A percentile compares a stretch with the other conserved stretches of the same genome.
phyloP scores from a whole-genome alignment of 2,113 vertebrate genomes.

The Ahaetulla prasina region DNA sequence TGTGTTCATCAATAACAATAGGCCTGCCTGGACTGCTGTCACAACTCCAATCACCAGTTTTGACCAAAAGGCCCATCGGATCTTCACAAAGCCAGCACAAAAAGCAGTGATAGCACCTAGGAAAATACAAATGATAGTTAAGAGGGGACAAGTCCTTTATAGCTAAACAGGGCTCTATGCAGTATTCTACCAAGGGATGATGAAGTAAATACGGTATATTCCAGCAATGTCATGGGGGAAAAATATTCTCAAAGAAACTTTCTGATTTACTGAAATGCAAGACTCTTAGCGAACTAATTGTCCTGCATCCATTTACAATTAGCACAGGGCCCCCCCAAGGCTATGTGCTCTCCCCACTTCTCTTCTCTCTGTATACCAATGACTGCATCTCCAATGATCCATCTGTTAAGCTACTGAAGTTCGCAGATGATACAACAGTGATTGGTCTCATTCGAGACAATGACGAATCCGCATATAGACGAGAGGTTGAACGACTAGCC shows the following conservation, averaged over 20 bases:
- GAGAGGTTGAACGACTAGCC: too few relatives aligned
- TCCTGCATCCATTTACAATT: not conserved
- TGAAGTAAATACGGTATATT: not conserved
- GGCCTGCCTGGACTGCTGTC: slow-evolving; percentile 78
- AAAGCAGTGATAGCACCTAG: slow-evolving; percentile 83
- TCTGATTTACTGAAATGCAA: not conserved
- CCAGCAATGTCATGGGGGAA: not conserved
- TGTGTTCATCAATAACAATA: slow-evolving; percentile 82
- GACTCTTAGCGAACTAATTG: not conserved
- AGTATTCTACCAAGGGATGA: not conserved
- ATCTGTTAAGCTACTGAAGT: too few relatives aligned
- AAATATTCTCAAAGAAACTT: not conserved
- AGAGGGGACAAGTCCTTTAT: not conserved
- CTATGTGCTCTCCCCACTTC: too few relatives aligned
- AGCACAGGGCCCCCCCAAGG: too few relatives aligned
- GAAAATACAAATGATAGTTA: not conserved
- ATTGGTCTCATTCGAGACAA: too few relatives aligned
- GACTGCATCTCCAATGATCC: too few relatives aligned
- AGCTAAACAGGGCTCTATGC: not conserved
- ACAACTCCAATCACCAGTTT: slow-evolving; percentile 81
- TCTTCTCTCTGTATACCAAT: too few relatives aligned
- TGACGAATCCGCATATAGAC: too few relatives aligned
- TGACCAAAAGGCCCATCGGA: slow-evolving; percentile 87
- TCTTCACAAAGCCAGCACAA: slow-evolving; percentile 76
- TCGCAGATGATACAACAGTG: too few relatives aligned